Conservation (phyloP, 2,113 vertebrate species). For the Lagopus muta region DNA sequence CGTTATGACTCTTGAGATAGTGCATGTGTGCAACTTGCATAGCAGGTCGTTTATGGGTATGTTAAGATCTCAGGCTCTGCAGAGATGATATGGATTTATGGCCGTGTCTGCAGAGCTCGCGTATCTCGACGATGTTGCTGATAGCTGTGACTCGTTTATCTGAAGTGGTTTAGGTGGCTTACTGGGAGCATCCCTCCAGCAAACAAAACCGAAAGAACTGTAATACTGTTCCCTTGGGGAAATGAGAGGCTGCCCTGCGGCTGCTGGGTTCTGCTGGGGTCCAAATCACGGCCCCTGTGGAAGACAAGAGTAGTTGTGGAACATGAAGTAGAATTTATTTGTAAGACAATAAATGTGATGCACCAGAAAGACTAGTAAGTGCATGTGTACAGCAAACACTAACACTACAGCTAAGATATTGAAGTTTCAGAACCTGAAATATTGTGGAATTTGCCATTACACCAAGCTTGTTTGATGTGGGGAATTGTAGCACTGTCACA, state of each 20-base stretch:
- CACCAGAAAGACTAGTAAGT: background rate
- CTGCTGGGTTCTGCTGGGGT: background rate
- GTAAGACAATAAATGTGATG: background rate
- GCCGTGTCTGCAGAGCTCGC: background rate
- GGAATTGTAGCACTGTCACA: background rate
- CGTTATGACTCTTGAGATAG: background rate
- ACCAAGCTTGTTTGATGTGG: background rate
- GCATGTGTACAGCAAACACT: accelerated
- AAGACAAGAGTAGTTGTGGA: background rate
- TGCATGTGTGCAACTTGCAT: background rate
- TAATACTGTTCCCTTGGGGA: background rate
- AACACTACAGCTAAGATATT: no score
- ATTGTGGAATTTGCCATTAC: background rate
- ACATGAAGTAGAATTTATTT: accelerated
- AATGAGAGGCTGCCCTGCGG: background rate
- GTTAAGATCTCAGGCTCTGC: background rate
- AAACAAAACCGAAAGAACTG: background rate
- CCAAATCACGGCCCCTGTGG: accelerated
- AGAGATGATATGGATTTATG: accelerated
- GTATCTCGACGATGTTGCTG: accelerated
- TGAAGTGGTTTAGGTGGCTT: background rate
- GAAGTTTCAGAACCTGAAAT: background rate
- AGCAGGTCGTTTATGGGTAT: background rate
- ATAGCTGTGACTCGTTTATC: background rate
- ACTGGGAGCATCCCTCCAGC: background rate